Percentiles rank a stretch among this genome's conserved stretches.
These are phyloP conservation scores for Phaonia tiefii DNA, from an alignment of 2,888 invertebrate genomes.

Conservation along the genomic window DNA sequence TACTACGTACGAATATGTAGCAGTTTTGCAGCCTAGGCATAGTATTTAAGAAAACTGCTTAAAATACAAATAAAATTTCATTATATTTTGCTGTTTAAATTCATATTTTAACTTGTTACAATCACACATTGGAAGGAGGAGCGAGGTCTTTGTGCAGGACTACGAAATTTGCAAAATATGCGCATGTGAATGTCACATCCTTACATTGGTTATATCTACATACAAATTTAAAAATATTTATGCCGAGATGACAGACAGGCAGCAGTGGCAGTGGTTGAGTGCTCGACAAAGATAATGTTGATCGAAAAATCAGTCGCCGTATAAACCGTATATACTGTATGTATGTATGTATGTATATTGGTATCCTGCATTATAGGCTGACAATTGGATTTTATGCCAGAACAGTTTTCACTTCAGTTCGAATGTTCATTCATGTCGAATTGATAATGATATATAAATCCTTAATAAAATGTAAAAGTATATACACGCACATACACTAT, in stretches of 20 bases:
- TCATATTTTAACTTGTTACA: neutral
- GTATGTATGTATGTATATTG: neutral
- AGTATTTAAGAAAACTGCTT: neutral
- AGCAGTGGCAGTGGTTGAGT: constrained; percentile 17
- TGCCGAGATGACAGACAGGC: constrained; percentile 24
- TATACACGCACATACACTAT: too few relatives aligned
- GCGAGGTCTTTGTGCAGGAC: too few relatives aligned
- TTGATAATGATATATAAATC: constrained; percentile 42
- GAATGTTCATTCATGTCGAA: constrained; percentile 48
- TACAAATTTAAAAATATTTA: constrained; percentile 1
- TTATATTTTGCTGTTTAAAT: constrained; percentile 7
- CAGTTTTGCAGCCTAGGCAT: too few relatives aligned
- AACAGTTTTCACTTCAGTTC: constrained; percentile 41
- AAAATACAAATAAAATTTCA: neutral
- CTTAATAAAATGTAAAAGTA: neutral
- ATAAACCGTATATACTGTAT: neutral
- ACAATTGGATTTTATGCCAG: constrained; percentile 59
- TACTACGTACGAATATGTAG: too few relatives aligned
- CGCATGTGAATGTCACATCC: too few relatives aligned
- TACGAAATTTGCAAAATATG: too few relatives aligned
- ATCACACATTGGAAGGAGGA: neutral
- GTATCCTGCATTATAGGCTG: constrained; percentile 25
- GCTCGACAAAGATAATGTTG: constrained; percentile 33
- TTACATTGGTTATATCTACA: constrained; percentile 15
- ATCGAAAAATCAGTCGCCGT: too few relatives aligned